Conservation (phyloP, 2,888 invertebrate species). For the Ctena decussata region DNA sequence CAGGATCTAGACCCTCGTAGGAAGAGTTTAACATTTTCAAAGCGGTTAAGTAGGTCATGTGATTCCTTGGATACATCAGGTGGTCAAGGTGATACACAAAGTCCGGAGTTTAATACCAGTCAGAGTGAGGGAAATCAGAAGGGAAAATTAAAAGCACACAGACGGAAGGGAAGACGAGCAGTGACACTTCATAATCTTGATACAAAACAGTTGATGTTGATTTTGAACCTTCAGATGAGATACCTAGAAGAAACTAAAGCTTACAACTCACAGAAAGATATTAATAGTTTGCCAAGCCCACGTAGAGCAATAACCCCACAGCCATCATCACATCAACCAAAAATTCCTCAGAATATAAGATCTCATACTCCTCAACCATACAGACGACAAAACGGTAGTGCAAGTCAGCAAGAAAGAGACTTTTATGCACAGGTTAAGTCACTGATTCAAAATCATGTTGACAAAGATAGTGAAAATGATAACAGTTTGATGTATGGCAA, state of each 20-base stretch:
- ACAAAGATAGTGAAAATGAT: background rate
- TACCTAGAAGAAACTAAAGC: conserved; percentile 79
- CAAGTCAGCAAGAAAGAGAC: conserved; percentile 26
- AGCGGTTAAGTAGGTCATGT: conserved; percentile 64
- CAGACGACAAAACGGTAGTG: conserved; percentile 28
- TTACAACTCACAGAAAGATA: conserved; percentile 63
- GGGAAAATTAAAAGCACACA: conserved; percentile 77
- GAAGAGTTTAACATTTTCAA: conserved; percentile 52
- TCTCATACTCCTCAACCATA: conserved; percentile 81
- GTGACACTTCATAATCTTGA: conserved; percentile 80
- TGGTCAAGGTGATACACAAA: conserved; percentile 29
- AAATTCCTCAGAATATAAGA: conserved; percentile 68
- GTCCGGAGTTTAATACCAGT: conserved; percentile 27
- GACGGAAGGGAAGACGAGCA: conserved; percentile 75
- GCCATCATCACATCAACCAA: conserved; percentile 60
- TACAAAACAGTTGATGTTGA: conserved; percentile 78
- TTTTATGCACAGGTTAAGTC: conserved; percentile 31
- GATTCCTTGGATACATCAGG: conserved; percentile 68
- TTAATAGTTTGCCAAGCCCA: conserved; percentile 12
- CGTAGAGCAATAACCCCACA: conserved; percentile 78
- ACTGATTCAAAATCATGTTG: background rate
- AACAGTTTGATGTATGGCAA: background rate
- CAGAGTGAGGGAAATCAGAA: conserved; percentile 39
- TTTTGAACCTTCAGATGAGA: conserved; percentile 79
- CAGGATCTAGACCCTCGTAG: conserved; percentile 44